Base-by-base conservation (phyloP, 1,140 invertebrate genomes). In the Heliothis virescens region DNA sequence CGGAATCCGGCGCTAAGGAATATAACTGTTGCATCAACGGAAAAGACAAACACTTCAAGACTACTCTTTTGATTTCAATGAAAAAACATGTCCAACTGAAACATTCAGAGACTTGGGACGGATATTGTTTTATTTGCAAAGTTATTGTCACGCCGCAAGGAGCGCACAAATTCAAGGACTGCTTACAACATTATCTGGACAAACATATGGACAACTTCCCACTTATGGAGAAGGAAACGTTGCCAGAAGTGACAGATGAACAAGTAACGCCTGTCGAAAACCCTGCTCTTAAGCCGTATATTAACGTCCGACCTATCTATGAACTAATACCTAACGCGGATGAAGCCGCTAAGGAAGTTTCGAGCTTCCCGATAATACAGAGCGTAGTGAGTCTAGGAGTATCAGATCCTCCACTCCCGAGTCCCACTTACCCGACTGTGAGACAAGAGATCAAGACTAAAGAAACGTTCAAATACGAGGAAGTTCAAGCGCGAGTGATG, bases 11-110 rank as follows among this genome's bases (percentile, higher is more conserved):
- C 5, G 82, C 81, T 4, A 93, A 93, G 79, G 90, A 92, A 83
- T 94, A 94, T 53, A 81, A 93, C 26, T 94, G 93, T 82, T 93
- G 93, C 73, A 91, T 94, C 50, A 94, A 94, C 73, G 88, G 88
- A 0, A 81, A 69, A 48, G 85, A 89, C 15, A 81, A 86, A 52
- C 92, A 94, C 82, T 94, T 92, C 67, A 89, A 88, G 79, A 93
- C 91, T 7, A 78, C 85, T 7, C 83, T 94, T 12, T 59, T 94
- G 10, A 94, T 94, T 78, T 94, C 92, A 0, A 85, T 94, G 67
- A 94, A 94, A 69, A 93, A 91, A 77, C 93, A 94, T 79, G 88
- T 94, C 1, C 92, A 94, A 78, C 75, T 81, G 3, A 93, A 91
- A 73, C 93, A 94, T 77, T 79, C 75, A 1, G 93, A 94, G 60